Base-by-base conservation (phyloP, 2,797 vertebrate genomes). In the Malurus leucopterus region DNA sequence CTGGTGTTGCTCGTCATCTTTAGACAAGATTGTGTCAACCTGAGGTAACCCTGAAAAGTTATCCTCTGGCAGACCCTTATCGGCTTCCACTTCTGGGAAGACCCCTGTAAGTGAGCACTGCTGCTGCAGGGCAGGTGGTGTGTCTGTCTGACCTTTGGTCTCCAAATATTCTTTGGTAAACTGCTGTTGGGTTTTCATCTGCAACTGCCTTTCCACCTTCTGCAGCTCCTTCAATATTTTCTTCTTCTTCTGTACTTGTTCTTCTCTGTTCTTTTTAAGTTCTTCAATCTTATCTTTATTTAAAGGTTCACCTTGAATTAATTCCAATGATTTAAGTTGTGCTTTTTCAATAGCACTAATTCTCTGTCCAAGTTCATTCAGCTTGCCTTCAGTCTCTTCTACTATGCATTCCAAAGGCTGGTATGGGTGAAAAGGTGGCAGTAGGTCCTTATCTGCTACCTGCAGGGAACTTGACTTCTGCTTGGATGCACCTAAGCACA, bases 101-200 rank as follows among this genome's bases (percentile, higher is more conserved):
- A 97, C 97, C 89, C 98, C 98, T 58, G 97, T 94, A 91, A 98
- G 98, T 78, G 98, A 97, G 96, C 98, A 98, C 94, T 97, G 95
- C 94, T 99, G 96, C 97, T 98, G 88, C 96, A 96, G 96, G 79
- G 95, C 87, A 95, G 96, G 94, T 89, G 97, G 76, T 97, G 98
- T 97, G 92, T 99, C 99, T 97, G 98, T 99, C 97, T 99, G 98
- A 96, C 98, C 98, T 98, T 99, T 99, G 96, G 98, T 98, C 97
- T 99, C 99, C 98, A 99, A 98, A 98, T 99, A 99, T 98, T 99
- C 99, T 99, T 99, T 99, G 98, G 98, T 99, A 98, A 99, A 99
- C 97, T 99, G 99, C 98, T 99, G 99, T 92, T 99, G 99, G 93
- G 99, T 99, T 98, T 99, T 99, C 96, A 99, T 98, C 97, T 99